Base-by-base conservation (phyloP, 2,888 invertebrate genomes). In the Pogonocherus hispidulus region DNA sequence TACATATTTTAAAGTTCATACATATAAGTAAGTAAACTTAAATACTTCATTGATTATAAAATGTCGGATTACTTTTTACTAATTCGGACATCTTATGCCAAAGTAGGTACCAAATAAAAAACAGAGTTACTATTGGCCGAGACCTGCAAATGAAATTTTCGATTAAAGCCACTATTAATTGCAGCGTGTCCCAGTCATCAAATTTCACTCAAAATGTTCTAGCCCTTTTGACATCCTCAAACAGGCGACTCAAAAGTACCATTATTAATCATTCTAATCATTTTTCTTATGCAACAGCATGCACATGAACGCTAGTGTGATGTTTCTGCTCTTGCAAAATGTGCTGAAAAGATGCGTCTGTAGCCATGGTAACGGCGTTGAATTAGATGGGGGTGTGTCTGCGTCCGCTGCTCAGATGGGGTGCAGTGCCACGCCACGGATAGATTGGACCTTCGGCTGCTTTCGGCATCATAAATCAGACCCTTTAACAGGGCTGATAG, bases 321-420 rank as follows among this genome's bases (percentile, higher is more conserved):
- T 63, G 63, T 63, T 57, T 69, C 52, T 16, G 41, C 41, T 44
- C 63, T 60, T 35, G 32, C 52, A 54, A 63, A 70, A 68, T 71
- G 73, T 74, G 68, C 71, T 65, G 76, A 76, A 78, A 78, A 79
- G 80, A 82, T 80, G 81, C 79, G 80, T 80, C 80, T 77, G 80
- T 82, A 76, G 69, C 76, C 77, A 78, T 79, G 75, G 78, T 52
- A 73, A 82, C 80, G 78, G 66, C 77, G 76, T 76, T 76, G 77
- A 73, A 74, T 76, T 76, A 73, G 77, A 76, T 72, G 69, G 74
- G 77, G 78, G 78, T 76, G 76, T 76, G 75, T 75, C 72, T 62
- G 65, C 72, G 64, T 64, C 71, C 67, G 64, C 59, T 62, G 59
- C 63, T 60, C 51, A 64, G 62, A 27, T 44, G 74, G 73, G 70